These are phyloP conservation scores for Leucopsar rothschildi DNA, from an alignment of 2,113 vertebrate species.

Conservation along the genomic window DNA sequence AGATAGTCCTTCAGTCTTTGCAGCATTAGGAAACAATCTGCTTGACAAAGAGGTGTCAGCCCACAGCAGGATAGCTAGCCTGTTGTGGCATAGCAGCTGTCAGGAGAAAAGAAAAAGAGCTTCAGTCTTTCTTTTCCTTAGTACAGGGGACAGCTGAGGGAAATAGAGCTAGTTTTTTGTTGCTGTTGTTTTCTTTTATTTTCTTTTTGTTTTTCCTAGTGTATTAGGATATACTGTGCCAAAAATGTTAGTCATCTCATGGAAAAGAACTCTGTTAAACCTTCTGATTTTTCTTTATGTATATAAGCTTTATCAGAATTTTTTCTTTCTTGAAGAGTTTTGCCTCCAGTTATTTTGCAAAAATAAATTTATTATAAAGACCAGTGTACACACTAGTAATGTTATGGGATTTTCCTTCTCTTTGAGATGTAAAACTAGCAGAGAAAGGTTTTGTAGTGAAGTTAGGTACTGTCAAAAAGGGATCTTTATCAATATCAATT, in stretches of 20 bases:
- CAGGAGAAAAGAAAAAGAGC: background rate
- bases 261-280: background rate
- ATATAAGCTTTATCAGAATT: background rate
- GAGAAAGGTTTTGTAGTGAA: background rate
- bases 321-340: background rate
- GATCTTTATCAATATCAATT: background rate
- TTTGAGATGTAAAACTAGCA: background rate
- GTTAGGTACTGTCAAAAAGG: background rate
- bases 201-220: background rate
- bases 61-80: background rate
- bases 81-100: constrained; percentile 5
- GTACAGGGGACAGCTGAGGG: background rate
- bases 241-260: background rate
- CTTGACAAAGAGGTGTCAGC: constrained; percentile 17
- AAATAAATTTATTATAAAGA: background rate
- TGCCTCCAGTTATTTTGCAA: background rate
- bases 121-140: background rate
- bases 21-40: background rate
- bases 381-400: background rate
- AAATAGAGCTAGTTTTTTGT: background rate
- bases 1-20: background rate
- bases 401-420: background rate
- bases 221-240: background rate
- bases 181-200: background rate
- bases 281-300: background rate